Conservation (phyloP, 2,797 vertebrate species). For the Hirundo rustica region DNA sequence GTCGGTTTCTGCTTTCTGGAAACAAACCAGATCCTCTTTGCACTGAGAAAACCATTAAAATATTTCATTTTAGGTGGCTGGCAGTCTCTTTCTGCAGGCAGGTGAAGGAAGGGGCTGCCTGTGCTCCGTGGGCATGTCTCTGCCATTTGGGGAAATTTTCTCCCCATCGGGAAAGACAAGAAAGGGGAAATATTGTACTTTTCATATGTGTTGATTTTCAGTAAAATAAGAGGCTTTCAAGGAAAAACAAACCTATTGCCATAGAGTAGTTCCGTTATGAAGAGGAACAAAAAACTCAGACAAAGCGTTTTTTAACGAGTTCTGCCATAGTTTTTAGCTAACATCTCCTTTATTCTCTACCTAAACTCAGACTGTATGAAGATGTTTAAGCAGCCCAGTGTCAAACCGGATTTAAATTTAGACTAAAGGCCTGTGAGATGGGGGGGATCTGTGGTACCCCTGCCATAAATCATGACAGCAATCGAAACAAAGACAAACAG, state of each 20-base stretch:
- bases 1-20: neutral
- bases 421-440: neutral
- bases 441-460: neutral
- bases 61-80: accelerated
- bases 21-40: neutral
- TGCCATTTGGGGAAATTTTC: neutral
- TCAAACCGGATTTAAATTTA: neutral
- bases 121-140: accelerated
- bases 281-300: neutral
- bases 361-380: neutral
- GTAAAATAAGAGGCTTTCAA: neutral
- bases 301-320: neutral
- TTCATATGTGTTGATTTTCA: neutral
- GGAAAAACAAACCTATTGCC: neutral
- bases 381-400: neutral
- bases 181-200: neutral
- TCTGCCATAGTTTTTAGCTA: neutral
- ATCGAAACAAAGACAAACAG: neutral
- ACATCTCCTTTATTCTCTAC: neutral
- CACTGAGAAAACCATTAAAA: neutral
- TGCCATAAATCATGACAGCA: neutral
- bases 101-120: neutral
- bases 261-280: neutral
- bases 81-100: neutral
- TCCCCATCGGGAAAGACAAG: neutral